phyloP scores from a whole-genome alignment of 2,113 vertebrate genomes.

The Ahaetulla prasina region DNA sequence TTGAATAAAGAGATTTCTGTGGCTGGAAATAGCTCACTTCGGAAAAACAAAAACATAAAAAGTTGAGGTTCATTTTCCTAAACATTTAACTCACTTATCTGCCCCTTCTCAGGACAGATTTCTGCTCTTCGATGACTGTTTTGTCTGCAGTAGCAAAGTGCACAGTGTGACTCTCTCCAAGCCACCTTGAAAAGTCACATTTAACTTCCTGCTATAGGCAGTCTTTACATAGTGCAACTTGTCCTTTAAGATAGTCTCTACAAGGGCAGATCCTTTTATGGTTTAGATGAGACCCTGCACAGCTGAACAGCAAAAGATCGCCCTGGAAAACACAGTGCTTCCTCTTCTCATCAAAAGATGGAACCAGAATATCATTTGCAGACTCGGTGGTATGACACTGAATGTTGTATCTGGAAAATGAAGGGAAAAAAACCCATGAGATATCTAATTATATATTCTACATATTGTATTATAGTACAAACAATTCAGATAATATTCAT shows the following conservation, averaged over 20 bases:
- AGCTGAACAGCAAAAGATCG: slow-evolving; percentile 96
- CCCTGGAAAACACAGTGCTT: slow-evolving; percentile 93
- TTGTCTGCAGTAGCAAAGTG: slow-evolving; percentile 55
- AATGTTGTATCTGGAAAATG: slow-evolving; percentile 77
- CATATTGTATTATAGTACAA: neutral
- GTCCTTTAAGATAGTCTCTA: slow-evolving; percentile 97
- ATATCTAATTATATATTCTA: neutral
- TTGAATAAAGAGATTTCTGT: slow-evolving; percentile 40
- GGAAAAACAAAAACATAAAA: slow-evolving; percentile 31
- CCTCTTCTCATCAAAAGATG: slow-evolving; percentile 79
- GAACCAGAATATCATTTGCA: slow-evolving; percentile 84
- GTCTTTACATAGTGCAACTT: slow-evolving; percentile 93
- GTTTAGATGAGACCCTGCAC: slow-evolving; percentile 83
- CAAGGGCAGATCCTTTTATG: slow-evolving; percentile 91
- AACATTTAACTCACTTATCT: slow-evolving; percentile 25
- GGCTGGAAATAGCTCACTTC: slow-evolving; percentile 38
- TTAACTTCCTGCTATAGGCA: slow-evolving; percentile 83
- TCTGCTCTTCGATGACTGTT: slow-evolving; percentile 41
- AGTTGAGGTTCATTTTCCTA: slow-evolving; percentile 41
- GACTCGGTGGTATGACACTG: slow-evolving; percentile 87
- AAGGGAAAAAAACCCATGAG: slow-evolving; percentile 28
- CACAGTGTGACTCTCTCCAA: slow-evolving; percentile 58
- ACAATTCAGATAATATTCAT: neutral
- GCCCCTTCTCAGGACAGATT: slow-evolving; percentile 44
- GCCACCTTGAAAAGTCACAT: slow-evolving; percentile 29